Conservation (phyloP, 2,888 invertebrate species). For the Sycophila texana region DNA sequence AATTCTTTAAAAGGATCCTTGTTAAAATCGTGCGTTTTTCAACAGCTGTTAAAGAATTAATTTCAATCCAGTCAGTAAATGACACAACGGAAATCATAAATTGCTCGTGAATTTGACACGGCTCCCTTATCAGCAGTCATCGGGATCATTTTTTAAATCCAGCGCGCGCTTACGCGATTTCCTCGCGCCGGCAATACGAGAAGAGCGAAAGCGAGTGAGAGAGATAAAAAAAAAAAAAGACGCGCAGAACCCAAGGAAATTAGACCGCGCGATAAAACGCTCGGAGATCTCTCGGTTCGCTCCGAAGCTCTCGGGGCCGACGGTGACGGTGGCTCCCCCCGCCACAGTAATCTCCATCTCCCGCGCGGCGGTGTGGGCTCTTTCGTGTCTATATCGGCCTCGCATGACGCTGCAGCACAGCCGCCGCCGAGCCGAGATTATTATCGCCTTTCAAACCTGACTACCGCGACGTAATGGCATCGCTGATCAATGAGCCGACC, state of each 20-base stretch:
- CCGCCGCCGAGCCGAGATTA: conserved; percentile 44
- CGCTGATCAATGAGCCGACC: conserved; percentile 54
- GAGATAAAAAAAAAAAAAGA: not conserved
- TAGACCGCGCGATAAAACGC: no score
- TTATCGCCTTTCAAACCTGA: conserved; percentile 54
- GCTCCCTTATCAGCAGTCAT: no score
- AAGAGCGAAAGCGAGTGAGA: not conserved
- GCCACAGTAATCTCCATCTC: conserved; percentile 38
- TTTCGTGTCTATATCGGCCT: conserved; percentile 57
- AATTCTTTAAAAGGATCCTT: no score
- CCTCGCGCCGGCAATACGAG: not conserved
- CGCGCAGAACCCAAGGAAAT: no score
- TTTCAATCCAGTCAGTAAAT: no score
- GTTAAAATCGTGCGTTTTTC: no score
- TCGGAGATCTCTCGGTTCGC: no score
- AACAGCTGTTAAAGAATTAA: no score
- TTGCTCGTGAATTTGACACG: no score
- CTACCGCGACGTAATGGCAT: conserved; percentile 56
- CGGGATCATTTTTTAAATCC: not conserved
- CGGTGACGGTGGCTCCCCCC: conserved; percentile 15
- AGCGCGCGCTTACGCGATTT: not conserved
- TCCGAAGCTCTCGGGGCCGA: not conserved
- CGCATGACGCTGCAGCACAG: conserved; percentile 49
- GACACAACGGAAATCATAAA: no score
- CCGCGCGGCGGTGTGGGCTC: conserved; percentile 30